These are phyloP conservation scores for Graptemys geographica DNA, from an alignment of 2,797 vertebrate species.

Conservation along the genomic window DNA sequence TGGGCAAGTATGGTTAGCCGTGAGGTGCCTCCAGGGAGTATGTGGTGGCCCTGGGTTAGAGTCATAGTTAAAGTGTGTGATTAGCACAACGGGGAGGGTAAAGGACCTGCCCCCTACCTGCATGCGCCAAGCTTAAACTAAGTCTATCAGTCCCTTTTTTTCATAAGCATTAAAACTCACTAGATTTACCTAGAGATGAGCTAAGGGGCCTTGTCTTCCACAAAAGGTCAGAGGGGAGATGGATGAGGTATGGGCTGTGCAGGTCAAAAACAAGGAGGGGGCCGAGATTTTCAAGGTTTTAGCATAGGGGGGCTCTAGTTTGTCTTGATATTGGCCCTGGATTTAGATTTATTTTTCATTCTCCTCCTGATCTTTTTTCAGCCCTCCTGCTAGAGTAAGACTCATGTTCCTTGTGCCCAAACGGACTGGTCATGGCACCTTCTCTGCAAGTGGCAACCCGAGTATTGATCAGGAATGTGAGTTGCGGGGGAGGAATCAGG, in stretches of 20 bases:
- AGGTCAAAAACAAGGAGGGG: not conserved
- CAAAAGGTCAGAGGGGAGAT: not conserved
- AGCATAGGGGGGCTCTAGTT: not conserved
- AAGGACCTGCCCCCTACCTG: not conserved
- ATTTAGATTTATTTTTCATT: not conserved
- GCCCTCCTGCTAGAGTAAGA: not conserved
- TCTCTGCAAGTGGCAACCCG: constrained; percentile 14
- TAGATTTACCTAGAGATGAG: not conserved
- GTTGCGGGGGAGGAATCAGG: not conserved
- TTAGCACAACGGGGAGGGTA: not conserved
- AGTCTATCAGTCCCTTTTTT: not conserved
- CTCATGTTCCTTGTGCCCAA: constrained; percentile 18
- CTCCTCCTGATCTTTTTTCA: not conserved
- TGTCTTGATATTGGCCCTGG: not conserved
- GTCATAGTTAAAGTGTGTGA: not conserved
- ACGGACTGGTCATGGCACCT: not conserved
- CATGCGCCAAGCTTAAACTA: not conserved
- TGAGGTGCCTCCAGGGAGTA: not conserved
- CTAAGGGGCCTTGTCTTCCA: not conserved
- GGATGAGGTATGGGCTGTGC: not conserved
- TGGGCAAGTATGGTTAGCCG: not conserved
- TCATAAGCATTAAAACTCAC: not conserved
- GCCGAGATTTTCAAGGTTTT: no score
- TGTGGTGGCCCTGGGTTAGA: not conserved
- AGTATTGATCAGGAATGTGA: not conserved